Base-by-base conservation (phyloP, 1,140 invertebrate genomes). In the Brachionus asplanchnoidis region DNA sequence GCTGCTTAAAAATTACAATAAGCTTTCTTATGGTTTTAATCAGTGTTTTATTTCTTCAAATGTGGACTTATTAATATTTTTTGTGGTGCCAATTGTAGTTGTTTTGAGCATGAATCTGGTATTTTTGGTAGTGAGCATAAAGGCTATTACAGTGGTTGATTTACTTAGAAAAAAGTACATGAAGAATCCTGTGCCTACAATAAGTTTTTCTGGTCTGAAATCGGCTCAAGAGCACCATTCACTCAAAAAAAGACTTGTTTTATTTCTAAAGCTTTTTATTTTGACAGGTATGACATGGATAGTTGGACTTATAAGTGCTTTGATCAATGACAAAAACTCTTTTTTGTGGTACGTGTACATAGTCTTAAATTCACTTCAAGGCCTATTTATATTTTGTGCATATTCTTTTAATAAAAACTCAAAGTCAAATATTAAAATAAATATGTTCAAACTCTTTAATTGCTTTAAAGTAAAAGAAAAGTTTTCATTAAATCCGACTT, bases 341-440 rank as follows among this genome's bases (percentile, higher is more conserved):
- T 65, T 80, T 42, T 56, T 80, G 26, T 80, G 77, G 77, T 60
- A 60, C 40, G 7, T 80, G 36, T 80, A 56, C 20, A 53, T 80
- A 7, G 17, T 56, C n/a, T 65, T 80, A 17, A 80, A 80, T 65
- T 80, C 77, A 14, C 44, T 80, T 1, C 77, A 80, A 65, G 77
- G 77, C 11, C 44, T 80, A 1, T 80, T 80, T 40, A 80, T 80
- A n/a, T 65, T 53, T 32, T 32, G 23, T 36, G 53, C 77, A 7
- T 80, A 60, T 56, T 44, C 77, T 12, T 65, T 80, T 65, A 80
- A 40, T 56, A 6, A 46, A 73, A 73, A 73, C 40, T 40, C 36
- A 17, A 73, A 73, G 7, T 17, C 53, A 60, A 60, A 60, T 60
- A 20, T 60, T 20, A 20, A 20, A 9, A 9, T 9, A 60, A 60